These are phyloP conservation scores for Triplophysa yarkandensis DNA, from an alignment of 2,797 vertebrate species.

Conservation along the genomic window DNA sequence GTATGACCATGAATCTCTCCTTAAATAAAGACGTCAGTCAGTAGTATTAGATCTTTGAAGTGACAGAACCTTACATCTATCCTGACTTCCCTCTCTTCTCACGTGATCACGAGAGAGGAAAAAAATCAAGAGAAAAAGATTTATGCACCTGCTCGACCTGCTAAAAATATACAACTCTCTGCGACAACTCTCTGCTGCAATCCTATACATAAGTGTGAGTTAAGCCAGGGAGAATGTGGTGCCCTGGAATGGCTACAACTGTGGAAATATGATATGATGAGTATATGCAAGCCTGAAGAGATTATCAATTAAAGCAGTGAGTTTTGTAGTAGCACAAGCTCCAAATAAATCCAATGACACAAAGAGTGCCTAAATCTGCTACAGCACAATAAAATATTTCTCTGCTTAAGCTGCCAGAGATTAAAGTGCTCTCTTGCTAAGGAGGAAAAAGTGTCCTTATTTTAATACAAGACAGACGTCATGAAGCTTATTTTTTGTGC, in stretches of 20 bases:
- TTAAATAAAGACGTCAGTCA: constrained; percentile 49
- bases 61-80: constrained; percentile 48
- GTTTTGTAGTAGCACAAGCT: constrained; percentile 34
- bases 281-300: constrained; percentile 36
- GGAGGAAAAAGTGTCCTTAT: neutral
- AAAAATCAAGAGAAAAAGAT: constrained; percentile 48
- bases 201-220: constrained; percentile 58
- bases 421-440: neutral
- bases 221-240: constrained; percentile 47
- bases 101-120: constrained; percentile 23
- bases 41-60: constrained; percentile 48
- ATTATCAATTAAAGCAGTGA: constrained; percentile 58
- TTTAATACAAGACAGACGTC: neutral
- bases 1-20: constrained; percentile 17
- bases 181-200: constrained; percentile 39
- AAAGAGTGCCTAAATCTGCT: constrained; percentile 2
- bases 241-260: constrained; percentile 55
- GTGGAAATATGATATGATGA: constrained; percentile 54
- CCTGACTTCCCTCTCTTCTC: constrained; percentile 42
- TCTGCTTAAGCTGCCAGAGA: neutral
- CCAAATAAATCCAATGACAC: constrained; percentile 37
- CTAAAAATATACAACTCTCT: constrained; percentile 56
- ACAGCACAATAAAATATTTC: neutral
- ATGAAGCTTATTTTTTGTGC: constrained; percentile 13
- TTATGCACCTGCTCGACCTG: constrained; percentile 59